phyloP scores from a whole-genome alignment of 2,888 invertebrate species.

The Rhogogaster chlorosoma region DNA sequence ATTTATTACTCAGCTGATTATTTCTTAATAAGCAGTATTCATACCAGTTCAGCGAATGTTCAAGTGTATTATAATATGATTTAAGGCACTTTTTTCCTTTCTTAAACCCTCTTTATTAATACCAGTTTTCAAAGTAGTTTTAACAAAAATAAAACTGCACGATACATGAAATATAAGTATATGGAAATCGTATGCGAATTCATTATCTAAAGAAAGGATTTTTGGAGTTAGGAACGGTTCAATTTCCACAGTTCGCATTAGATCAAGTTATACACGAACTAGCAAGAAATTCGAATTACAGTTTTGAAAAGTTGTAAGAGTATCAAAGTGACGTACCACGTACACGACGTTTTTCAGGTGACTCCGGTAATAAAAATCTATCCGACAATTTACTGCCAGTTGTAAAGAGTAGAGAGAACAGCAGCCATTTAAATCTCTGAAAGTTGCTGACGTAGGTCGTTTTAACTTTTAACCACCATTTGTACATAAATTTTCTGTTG shows the following conservation, averaged over 20 bases:
- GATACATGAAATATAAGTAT: neutral
- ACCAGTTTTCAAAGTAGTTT: neutral
- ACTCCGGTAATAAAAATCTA: neutral
- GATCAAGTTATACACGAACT: neutral
- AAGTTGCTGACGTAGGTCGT: neutral
- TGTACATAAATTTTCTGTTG: neutral
- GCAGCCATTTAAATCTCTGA: neutral
- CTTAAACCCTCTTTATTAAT: neutral
- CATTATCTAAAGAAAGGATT: neutral
- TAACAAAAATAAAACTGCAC: neutral
- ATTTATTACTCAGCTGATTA: neutral
- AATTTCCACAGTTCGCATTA: neutral
- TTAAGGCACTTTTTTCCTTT: neutral
- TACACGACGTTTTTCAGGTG: neutral
- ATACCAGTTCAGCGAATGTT: neutral
- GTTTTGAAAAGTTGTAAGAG: neutral
- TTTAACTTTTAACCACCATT: neutral
- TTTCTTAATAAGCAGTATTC: neutral
- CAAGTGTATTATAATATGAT: neutral
- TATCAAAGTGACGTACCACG: neutral
- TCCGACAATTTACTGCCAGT: neutral
- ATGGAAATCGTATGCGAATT: constrained; percentile 9
- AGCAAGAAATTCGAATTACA: constrained; percentile 14
- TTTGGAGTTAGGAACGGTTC: neutral
- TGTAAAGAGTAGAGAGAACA: neutral